phyloP scores from a whole-genome alignment of 2,888 invertebrate genomes.

The Trissolcus brochymenae region DNA sequence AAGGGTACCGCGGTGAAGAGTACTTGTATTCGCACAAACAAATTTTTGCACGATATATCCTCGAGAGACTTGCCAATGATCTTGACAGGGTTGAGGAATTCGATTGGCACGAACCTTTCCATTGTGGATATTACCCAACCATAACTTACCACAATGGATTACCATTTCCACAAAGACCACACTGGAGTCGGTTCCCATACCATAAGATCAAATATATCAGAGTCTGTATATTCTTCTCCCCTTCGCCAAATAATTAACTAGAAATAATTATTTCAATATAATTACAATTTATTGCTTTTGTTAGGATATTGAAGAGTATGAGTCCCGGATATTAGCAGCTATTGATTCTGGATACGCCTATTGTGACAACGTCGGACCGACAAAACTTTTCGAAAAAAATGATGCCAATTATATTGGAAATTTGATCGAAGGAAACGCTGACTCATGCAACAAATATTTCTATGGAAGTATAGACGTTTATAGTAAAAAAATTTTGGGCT shows the following conservation, averaged over 20 bases:
- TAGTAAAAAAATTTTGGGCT: slow-evolving; percentile 71
- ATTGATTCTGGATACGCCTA: slow-evolving; percentile 65
- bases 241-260: not conserved
- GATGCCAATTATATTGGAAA: slow-evolving; percentile 73
- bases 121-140: slow-evolving; percentile 80
- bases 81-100: slow-evolving; percentile 77
- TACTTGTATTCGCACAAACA: slow-evolving; percentile 77
- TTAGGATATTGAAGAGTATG: slow-evolving; percentile 62
- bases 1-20: slow-evolving; percentile 76
- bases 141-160: slow-evolving; percentile 79
- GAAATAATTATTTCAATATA: not conserved
- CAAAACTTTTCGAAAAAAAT: slow-evolving; percentile 63
- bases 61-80: slow-evolving; percentile 79
- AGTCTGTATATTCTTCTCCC: slow-evolving; percentile 52
- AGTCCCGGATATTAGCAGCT: slow-evolving; percentile 63
- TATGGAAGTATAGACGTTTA: slow-evolving; percentile 69
- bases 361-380: slow-evolving; percentile 40
- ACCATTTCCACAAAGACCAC: slow-evolving; percentile 77
- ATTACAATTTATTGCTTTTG: slow-evolving; percentile 3
- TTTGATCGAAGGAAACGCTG: slow-evolving; percentile 71
- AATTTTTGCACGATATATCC: slow-evolving; percentile 77
- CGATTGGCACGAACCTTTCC: slow-evolving; percentile 77
- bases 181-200: slow-evolving; percentile 61
- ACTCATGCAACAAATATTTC: slow-evolving; percentile 67
- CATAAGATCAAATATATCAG: slow-evolving; percentile 64